Conservation (phyloP, 92 coral and sea anemone species). For the Ricordea florida region DNA sequence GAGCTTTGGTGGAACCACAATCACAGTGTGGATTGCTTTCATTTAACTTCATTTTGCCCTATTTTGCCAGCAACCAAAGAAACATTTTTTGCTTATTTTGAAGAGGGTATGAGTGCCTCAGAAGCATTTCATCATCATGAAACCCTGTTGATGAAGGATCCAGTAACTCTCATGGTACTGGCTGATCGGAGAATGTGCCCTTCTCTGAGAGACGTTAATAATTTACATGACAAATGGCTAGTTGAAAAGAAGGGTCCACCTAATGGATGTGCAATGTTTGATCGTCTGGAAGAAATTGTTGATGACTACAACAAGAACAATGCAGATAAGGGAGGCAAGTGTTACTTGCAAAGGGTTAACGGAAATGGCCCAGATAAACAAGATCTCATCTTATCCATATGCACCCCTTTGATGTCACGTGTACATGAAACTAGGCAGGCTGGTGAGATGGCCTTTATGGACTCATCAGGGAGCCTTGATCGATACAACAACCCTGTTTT, state of each 20-base stretch:
- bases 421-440: conserved; percentile 49
- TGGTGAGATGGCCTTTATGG: conserved; percentile 60
- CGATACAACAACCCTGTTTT: conserved; percentile 56
- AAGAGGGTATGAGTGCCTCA: conserved; percentile 55
- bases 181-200: conserved; percentile 56
- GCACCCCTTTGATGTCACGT: conserved; percentile 66
- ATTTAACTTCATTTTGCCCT: conserved; percentile 19
- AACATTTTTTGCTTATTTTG: conserved; percentile 17
- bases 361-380: background rate
- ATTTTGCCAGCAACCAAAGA: conserved; percentile 43
- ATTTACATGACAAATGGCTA: conserved; percentile 47
- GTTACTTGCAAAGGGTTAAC: conserved; percentile 33
- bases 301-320: conserved; percentile 24
- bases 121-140: conserved; percentile 60
- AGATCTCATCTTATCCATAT: conserved; percentile 45
- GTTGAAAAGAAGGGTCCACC: conserved; percentile 41
- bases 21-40: conserved; percentile 38
- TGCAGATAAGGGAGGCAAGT: conserved; percentile 26
- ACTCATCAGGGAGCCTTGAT: conserved; percentile 59
- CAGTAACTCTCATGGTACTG: conserved; percentile 40
- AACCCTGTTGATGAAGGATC: conserved; percentile 45
- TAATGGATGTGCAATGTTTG: conserved; percentile 59
- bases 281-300: conserved; percentile 8
- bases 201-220: conserved; percentile 51
- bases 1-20: conserved; percentile 50